Evolutionary conservation across 2,113 vertebrate species (phyloP), one percentile per base, ranked within the genome.

Genomic region (Nerophis ophidion): DNA sequence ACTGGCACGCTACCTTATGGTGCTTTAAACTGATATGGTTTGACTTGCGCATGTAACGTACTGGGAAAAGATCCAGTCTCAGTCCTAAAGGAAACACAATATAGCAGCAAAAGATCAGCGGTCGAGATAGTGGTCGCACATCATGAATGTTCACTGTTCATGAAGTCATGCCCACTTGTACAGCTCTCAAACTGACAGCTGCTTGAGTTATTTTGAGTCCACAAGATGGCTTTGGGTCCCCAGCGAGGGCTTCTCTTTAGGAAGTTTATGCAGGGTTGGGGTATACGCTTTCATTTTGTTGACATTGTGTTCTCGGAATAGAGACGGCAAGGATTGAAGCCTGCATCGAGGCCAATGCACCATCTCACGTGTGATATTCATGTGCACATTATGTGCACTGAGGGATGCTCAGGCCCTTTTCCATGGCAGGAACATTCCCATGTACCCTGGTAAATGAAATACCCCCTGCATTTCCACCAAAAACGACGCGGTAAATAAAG

Each of bases 231-330:
- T 26, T 55, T 51, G 15, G 14, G 19, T 19, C 48, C 36, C 12
- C 7, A 50, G 45, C n/a, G 42, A 53, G 26, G 62, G 73, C 48
- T 60, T 53, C 58, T 57, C 44, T 67, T 40, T 69, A 63, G 48
- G 53, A 75, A 67, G 73, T 66, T 72, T 72, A 68, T 49, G 53
- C 46, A 60, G 60, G 44, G 61, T 38, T 44, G 45, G 46, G 42
- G 57, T 76, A 35, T 84, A 74, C 0, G 9, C 75, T 84, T 83
- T 72, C 75, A 74, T 60, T 76, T 70, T 80, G 74, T 85, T 84
- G 67, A 80, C 67, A 60, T 72, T 70, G 48, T 36, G 11, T 51
- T 75, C 65, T 65, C 17, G 14, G 7, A 70, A 81, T 71, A 65
- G 71, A 53, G 50, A 47, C 48, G 9, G 45, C n/a, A 14, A 53